A percentile compares a stretch with the other conserved stretches of the same genome.
These are phyloP conservation scores for Hydriomena furcata DNA, from an alignment of 2,888 invertebrate genomes.

Conservation along the genomic window DNA sequence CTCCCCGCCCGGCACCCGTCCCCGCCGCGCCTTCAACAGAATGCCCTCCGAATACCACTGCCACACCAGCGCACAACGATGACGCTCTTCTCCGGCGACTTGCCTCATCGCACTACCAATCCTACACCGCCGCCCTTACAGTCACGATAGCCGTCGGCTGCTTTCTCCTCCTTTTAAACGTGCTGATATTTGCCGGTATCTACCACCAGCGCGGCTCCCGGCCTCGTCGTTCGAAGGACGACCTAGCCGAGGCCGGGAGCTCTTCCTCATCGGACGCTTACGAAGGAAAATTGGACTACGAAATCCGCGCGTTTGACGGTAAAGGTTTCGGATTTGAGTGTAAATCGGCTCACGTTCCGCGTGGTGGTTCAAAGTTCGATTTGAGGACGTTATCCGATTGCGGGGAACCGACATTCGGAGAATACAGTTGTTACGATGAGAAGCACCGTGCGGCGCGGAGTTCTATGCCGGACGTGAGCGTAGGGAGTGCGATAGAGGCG, in stretches of 20 bases:
- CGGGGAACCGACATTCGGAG: conserved; percentile 83
- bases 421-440: conserved; percentile 87
- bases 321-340: conserved; percentile 83
- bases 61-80: conserved; percentile 77
- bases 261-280: conserved; percentile 86
- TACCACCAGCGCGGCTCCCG: conserved; percentile 91
- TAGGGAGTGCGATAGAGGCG: conserved; percentile 84
- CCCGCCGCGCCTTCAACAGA: conserved; percentile 86
- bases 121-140: conserved; percentile 93
- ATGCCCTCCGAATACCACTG: conserved; percentile 86
- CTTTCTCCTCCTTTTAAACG: conserved; percentile 90
- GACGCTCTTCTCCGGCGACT: conserved; percentile 89
- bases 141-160: conserved; percentile 95
- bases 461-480: conserved; percentile 84
- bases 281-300: conserved; percentile 82
- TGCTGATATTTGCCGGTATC: conserved; percentile 94
- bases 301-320: conserved; percentile 79
- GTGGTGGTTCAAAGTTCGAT: conserved; percentile 74
- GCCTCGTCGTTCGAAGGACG: conserved; percentile 90
- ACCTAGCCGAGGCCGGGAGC: conserved; percentile 88
- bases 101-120: conserved; percentile 93
- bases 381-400: conserved; percentile 80
- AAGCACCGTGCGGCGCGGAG: conserved; percentile 84
- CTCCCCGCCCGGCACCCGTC: conserved; percentile 64
- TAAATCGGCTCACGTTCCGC: conserved; percentile 82